A percentile compares a stretch with the other conserved stretches of the same genome.
These are phyloP conservation scores for Drosophila nigricruria DNA, from an alignment of 2,888 invertebrate genomes.

Conservation along the genomic window DNA sequence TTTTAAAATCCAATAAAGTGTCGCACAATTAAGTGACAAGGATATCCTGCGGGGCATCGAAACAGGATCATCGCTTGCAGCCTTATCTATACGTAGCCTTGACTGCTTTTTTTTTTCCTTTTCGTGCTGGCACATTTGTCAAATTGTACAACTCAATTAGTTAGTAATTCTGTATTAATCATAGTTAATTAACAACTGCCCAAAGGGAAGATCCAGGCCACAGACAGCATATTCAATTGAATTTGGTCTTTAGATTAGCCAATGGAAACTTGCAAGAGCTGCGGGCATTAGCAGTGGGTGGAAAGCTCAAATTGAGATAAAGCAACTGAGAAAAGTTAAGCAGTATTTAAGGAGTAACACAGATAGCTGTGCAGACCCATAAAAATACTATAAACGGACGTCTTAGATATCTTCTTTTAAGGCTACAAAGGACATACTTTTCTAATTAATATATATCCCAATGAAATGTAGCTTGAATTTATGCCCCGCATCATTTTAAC, in stretches of 20 bases:
- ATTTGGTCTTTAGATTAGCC: background rate
- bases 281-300: too few species aligned
- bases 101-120: background rate
- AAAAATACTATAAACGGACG: too few species aligned
- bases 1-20: slow-evolving; percentile 83
- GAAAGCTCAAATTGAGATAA: background rate
- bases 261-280: background rate
- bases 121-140: slow-evolving; percentile 37
- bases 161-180: slow-evolving; percentile 55
- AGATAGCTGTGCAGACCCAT: too few species aligned
- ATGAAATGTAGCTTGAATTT: too few species aligned
- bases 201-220: background rate
- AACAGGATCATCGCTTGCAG: slow-evolving; percentile 21
- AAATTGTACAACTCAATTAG: slow-evolving; percentile 66
- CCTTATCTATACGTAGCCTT: slow-evolving; percentile 6
- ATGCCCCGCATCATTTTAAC: background rate
- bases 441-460: too few species aligned
- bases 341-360: background rate
- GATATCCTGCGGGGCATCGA: slow-evolving; percentile 68
- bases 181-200: slow-evolving; percentile 47
- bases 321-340: background rate
- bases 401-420: too few species aligned
- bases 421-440: too few species aligned
- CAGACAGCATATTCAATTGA: slow-evolving; percentile 1
- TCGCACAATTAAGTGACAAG: slow-evolving; percentile 79